phyloP scores from a whole-genome alignment of 2,797 vertebrate species.

The Miichthys miiuy region DNA sequence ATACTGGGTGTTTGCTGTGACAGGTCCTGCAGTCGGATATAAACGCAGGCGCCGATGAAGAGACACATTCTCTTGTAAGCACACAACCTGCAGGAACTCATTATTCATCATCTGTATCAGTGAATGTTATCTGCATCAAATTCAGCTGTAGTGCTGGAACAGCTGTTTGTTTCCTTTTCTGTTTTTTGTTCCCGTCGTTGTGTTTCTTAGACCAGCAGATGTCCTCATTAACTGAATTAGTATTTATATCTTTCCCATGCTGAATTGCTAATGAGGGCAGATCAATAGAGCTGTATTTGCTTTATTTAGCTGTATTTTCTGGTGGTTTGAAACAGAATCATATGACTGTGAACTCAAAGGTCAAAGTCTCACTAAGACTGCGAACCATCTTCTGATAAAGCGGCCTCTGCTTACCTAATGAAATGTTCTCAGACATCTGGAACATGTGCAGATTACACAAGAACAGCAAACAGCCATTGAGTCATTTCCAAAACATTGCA shows the following conservation, averaged over 20 bases:
- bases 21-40: constrained; percentile 44
- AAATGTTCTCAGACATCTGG: neutral
- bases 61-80: constrained; percentile 4
- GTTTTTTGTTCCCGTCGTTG: constrained; percentile 7
- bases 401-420: constrained; percentile 6
- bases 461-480: constrained; percentile 26
- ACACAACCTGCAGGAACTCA: constrained; percentile 3
- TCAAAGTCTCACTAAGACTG: constrained; percentile 30
- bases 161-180: constrained; percentile 1
- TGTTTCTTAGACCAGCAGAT: neutral
- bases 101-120: constrained; percentile 13
- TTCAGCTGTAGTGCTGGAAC: neutral
- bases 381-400: constrained; percentile 27
- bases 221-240: neutral
- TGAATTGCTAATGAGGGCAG: neutral
- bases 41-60: constrained; percentile 36
- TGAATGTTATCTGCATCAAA: neutral
- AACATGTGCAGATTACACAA: constrained; percentile 26
- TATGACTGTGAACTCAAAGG: constrained; percentile 9
- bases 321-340: neutral
- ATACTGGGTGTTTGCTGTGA: constrained; percentile 28
- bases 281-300: neutral
- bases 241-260: neutral
- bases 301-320: neutral
- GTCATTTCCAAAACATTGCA: constrained; percentile 18